Evolutionary conservation across 1,140 invertebrate genomes (phyloP), one percentile per base, ranked within the genome.

Genomic region (Chrysopa pallens): DNA sequence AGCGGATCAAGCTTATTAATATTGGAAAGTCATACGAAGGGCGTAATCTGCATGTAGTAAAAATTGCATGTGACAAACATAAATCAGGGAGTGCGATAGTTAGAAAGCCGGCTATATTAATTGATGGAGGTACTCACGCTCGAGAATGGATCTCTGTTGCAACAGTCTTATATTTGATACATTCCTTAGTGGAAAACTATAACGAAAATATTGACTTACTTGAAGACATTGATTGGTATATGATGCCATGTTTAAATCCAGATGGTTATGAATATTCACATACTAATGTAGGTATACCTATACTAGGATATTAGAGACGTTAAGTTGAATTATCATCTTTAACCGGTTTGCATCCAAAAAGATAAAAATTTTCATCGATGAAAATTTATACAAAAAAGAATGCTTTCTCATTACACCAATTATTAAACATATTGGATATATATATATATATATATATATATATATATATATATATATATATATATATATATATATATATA

Each of bases 251-350:
- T 15, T 50, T 72, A 13, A 84, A 84, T 58, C 78, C 80, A 1
- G 80, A 84, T 52, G 80, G 81, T 9, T 81, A 82, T 50, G 71
- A 73, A 47, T 81, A 72, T 50, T 68, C 74, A 1, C 69, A 73
- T 38, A 62, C 62, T 0, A 53, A 54, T 6, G 64, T 72, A 8
- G 66, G 72, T 14, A 79, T 73, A 48, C 64, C 78, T 7, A 66
- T n/a, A n/a, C n/a, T n/a, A n/a, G n/a, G n/a, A n/a, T n/a, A n/a
- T n/a, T n/a, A n/a, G n/a, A n/a, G n/a, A n/a, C n/a, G n/a, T n/a
- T n/a, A n/a, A n/a, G n/a, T n/a, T n/a, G n/a, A n/a, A n/a, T n/a
- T n/a, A n/a, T n/a, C n/a, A n/a, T n/a, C n/a, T n/a, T n/a, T n/a
- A n/a, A n/a, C n/a, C n/a, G n/a, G n/a, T n/a, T n/a, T n/a, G n/a